phyloP scores from a whole-genome alignment of 2,888 invertebrate species.

The Romanomermis culicivorax region DNA sequence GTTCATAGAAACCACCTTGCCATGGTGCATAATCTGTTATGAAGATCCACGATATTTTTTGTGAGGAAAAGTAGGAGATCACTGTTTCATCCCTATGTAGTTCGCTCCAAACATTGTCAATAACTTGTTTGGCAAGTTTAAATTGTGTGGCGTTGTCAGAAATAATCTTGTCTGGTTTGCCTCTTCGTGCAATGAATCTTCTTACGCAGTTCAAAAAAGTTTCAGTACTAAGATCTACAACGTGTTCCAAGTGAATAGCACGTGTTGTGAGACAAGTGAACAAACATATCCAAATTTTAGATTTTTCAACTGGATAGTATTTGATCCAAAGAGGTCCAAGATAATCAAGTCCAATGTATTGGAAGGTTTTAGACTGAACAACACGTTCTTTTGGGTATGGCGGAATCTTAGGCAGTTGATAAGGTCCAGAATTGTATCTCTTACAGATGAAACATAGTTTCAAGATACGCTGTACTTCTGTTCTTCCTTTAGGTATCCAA shows the following conservation, averaged over 20 bases:
- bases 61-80: neutral
- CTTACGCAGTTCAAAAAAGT: constrained; percentile 23
- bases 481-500: no score
- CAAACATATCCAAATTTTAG: constrained; percentile 23
- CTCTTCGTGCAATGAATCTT: constrained; percentile 24
- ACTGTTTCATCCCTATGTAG: neutral
- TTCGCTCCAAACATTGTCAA: constrained; percentile 11
- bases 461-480: no score
- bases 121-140: constrained; percentile 25
- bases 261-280: constrained; percentile 30
- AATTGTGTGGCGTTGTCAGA: constrained; percentile 32
- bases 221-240: constrained; percentile 20
- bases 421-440: no score
- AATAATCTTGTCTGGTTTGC: constrained; percentile 23
- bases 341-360: constrained; percentile 25
- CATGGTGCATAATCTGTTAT: constrained; percentile 30
- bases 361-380: constrained; percentile 1
- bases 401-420: no score
- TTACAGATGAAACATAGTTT: no score
- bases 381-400: no score
- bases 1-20: constrained; percentile 33
- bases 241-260: constrained; percentile 29
- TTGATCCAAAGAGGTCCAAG: constrained; percentile 27
- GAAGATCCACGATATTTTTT: constrained; percentile 24
- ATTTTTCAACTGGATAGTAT: constrained; percentile 15